Percentiles rank a stretch among this genome's conserved stretches.
Conservation (phyloP, 2,888 invertebrate species). For the Notodonta dromedarius region DNA sequence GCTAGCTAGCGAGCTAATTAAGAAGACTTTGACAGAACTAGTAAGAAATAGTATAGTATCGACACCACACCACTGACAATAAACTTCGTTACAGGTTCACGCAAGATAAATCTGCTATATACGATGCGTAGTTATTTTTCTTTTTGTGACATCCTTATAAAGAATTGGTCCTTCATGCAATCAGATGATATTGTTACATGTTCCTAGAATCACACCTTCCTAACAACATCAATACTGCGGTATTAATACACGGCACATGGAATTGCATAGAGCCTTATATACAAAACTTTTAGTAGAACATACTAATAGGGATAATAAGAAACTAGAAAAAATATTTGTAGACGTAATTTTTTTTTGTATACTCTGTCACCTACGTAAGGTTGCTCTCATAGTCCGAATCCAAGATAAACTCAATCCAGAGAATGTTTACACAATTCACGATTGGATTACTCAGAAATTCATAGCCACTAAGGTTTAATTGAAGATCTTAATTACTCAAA, state of each 20-base stretch:
- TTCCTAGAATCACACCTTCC: not conserved
- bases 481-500: constrained; percentile 57
- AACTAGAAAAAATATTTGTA: no score
- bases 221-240: not conserved
- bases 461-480: constrained; percentile 37
- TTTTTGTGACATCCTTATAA: not conserved
- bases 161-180: not conserved
- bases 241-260: not conserved
- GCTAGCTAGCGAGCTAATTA: no score
- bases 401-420: constrained; percentile 3
- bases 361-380: no score
- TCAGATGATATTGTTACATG: not conserved
- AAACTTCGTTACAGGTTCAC: not conserved
- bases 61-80: not conserved
- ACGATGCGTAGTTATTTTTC: not conserved
- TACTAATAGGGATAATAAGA: no score
- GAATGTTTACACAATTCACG: constrained; percentile 32
- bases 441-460: constrained; percentile 42
- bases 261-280: no score
- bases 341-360: no score
- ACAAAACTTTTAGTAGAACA: no score
- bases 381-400: not conserved
- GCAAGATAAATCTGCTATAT: not conserved
- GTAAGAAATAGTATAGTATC: no score
- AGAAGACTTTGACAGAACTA: no score